Conservation (phyloP, 2,888 invertebrate species). For the Melipona bicolor region DNA sequence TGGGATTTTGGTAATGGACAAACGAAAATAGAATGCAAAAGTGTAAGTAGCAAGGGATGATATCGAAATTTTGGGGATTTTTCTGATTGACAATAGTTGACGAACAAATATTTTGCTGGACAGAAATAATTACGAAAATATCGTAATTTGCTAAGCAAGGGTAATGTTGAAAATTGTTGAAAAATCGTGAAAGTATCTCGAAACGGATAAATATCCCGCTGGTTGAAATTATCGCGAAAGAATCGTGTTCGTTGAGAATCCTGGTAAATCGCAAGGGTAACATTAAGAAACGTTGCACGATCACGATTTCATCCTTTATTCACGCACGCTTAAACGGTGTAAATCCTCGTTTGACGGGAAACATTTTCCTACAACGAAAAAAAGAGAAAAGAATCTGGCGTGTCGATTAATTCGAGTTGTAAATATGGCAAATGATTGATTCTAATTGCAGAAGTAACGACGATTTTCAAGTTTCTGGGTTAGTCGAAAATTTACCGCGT, state of each 20-base stretch:
- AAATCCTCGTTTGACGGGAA: not conserved
- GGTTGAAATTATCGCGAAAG: not conserved
- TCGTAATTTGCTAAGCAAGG: too few species aligned
- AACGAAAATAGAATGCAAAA: too few species aligned
- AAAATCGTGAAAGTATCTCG: too few species aligned
- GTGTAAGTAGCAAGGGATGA: too few species aligned
- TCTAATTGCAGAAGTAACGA: too few species aligned
- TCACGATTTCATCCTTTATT: not conserved
- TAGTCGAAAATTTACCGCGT: constrained; percentile 5
- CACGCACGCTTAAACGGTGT: not conserved
- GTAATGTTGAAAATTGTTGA: too few species aligned
- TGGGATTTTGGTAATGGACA: too few species aligned
- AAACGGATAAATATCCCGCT: not conserved
- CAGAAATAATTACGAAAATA: too few species aligned
- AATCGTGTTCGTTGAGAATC: not conserved
- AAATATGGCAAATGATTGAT: not conserved
- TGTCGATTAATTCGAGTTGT: not conserved
- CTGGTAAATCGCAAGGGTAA: not conserved
- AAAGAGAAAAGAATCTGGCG: not conserved
- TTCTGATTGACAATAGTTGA: too few species aligned
- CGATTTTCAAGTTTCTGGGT: too few species aligned
- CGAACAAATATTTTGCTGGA: too few species aligned
- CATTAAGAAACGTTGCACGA: not conserved
- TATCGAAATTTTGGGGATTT: too few species aligned
- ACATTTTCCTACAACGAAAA: not conserved